Evolutionary conservation across 2,888 invertebrate species (phyloP), one percentile per base, ranked within the genome.

Genomic region (Abrostola triplasia): DNA sequence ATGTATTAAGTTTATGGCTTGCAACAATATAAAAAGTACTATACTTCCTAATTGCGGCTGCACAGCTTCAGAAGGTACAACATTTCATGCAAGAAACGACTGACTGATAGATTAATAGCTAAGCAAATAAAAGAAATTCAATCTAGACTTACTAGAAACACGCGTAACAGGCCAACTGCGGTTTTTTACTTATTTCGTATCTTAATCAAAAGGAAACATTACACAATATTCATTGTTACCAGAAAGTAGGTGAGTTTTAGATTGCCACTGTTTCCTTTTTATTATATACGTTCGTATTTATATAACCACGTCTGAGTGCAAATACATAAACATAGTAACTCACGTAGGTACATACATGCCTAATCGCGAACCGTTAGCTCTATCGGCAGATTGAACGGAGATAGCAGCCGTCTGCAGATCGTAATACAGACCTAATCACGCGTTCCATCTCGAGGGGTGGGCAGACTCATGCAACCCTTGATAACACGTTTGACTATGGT

Each of bases 161-260:
- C 70, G 41, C 50, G 70, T 69, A 69, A 74, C 56, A 48, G 38
- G 49, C 57, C 35, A 40, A 37, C 47, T 59, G 41, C 36, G 53
- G 13, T 49, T 53, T 68, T 10, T 24, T 40, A 44, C 35, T 49
- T 24, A 38, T 58, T 59, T 35, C 44, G 12, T 35, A 56, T 70
- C 58, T 50, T 12, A 44, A 65, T 70, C 57, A 51, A 37, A 62
- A 62, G 58, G 24, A 63, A 60, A 35, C 40, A 59, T 72, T 75
- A 48, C 58, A 61, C 65, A 72, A 70, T 75, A 12, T 7, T 57
- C 59, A 64, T 57, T 74, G 57, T 69, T 57, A 36, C 42, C 59
- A 40, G 24, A 57, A 59, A 13, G 40, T 55, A 24, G 44, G 44
- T 47, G 44, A 47, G 44, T 47, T 24, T 24, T 6, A 47, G 24